Base-by-base conservation (phyloP, 1,140 invertebrate species). In the Capitella teleta region DNA sequence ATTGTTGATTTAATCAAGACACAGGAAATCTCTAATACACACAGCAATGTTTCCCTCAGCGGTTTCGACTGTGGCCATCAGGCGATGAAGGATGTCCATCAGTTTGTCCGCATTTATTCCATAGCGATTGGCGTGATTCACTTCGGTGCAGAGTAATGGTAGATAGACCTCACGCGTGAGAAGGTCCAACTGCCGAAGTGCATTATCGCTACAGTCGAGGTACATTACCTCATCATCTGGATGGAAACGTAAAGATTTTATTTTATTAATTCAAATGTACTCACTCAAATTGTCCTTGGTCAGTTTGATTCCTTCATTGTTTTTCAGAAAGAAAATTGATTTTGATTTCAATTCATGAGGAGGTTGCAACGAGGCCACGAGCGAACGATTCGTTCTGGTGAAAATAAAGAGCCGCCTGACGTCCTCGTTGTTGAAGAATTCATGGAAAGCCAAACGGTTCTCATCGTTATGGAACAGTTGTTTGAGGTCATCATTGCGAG, bases 391-490 rank as follows among this genome's bases (percentile, higher is more conserved):
- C 8, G 59, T 57, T 16, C 58, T 49, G 6, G 58, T 57, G 49
- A 59, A 70, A 3, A 70, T 62, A 63, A 65, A 70, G 48, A 72
- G 49, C 23, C 61, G 53, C 38, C 62, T 59, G 2, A 64, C 57
- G 62, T 72, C 70, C 57, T 72, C 70, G 57, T 72, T 72, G 57
- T 70, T 68, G 16, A 70, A 61, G 58, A 72, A 72, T 56, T 70
- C 67, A 55, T 68, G 64, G 54, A 70, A 67, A 5, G 66, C 66
- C 30, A 68, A 70, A 64, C 67, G 65, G 57, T 72, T 72, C 49
- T 72, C 66, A 61, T 72, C 68, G 55, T 65, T 68, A 8, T 57
- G 48, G 21, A 70, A 60, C 57, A 72, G 60, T 45, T 68, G 66
- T 48, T 66, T 68, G 2, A 72, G 57, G 41, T 68, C 66, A 49